A percentile compares a stretch with the other conserved stretches of the same genome.
Evolutionary conservation across 2,113 vertebrate species (phyloP).

Genomic region (Stegostoma tigrinum): DNA sequence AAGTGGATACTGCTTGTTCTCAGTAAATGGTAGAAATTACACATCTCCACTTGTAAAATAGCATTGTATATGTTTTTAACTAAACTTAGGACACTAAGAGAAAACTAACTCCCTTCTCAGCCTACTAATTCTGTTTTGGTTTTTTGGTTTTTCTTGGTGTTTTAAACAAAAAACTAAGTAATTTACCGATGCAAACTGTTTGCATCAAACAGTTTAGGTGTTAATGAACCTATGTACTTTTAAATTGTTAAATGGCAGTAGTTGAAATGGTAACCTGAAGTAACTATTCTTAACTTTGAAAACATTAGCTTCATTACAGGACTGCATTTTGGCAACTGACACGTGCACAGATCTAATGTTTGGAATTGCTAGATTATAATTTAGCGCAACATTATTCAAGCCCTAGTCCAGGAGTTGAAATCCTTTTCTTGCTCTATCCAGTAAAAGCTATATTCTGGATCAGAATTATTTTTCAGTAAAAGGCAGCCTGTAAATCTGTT

Average conservation of each 20-base stretch:
- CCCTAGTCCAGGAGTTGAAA: not conserved
- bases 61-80: not conserved
- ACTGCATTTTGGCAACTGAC: not conserved
- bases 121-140: not conserved
- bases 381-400: not conserved
- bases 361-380: slow-evolving; percentile 8
- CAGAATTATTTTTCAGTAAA: not conserved
- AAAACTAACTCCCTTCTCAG: not conserved
- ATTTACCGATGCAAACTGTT: not conserved
- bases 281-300: not conserved
- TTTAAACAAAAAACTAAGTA: not conserved
- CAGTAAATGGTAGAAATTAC: not conserved
- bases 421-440: not conserved
- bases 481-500: not conserved
- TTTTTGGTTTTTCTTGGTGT: too few relatives aligned
- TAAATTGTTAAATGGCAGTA: not conserved
- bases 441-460: not conserved
- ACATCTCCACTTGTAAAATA: not conserved
- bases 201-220: not conserved
- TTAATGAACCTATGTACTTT: too few relatives aligned
- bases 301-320: not conserved
- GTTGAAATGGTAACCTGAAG: not conserved
- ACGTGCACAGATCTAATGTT: not conserved
- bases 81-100: not conserved
- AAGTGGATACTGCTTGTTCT: not conserved